Evolutionary conservation across 1,140 invertebrate genomes (phyloP).

Genomic region (Venustaconcha ellipsiformis): DNA sequence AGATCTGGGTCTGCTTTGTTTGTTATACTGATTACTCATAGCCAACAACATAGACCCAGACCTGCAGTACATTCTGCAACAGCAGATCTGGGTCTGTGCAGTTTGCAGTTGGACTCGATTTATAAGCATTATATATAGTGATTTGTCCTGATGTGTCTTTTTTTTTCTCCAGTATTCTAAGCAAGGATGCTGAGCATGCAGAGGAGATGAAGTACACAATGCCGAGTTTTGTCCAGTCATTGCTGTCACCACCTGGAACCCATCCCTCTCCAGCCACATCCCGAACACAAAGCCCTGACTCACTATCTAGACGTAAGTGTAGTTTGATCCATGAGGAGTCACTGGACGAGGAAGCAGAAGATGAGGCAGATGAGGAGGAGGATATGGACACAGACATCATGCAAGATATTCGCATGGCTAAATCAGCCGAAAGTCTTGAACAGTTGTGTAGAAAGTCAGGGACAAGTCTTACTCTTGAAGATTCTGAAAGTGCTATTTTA

Average conservation of each 20-base stretch:
- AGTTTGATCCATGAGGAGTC: slow-evolving; percentile 64
- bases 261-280: slow-evolving; percentile 47
- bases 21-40: no score
- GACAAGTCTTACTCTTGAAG: background rate
- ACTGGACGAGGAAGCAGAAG: slow-evolving; percentile 52
- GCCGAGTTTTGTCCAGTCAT: slow-evolving; percentile 66
- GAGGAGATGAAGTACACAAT: slow-evolving; percentile 12
- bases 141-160: background rate
- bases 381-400: slow-evolving; percentile 37
- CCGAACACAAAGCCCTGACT: slow-evolving; percentile 20
- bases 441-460: slow-evolving; percentile 26
- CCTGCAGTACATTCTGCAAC: no score
- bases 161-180: slow-evolving; percentile 31
- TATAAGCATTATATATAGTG: no score
- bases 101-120: no score
- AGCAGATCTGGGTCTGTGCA: no score
- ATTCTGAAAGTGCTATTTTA: slow-evolving; percentile 26
- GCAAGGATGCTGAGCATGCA: slow-evolving; percentile 37
- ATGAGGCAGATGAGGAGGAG: slow-evolving; percentile 46
- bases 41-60: no score
- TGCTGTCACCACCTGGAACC: slow-evolving; percentile 75
- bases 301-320: slow-evolving; percentile 43
- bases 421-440: slow-evolving; percentile 58
- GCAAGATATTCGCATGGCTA: slow-evolving; percentile 42
- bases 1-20: no score